A percentile compares a stretch with the other conserved stretches of the same genome.
Evolutionary conservation across 92 coral and sea anemone genomes (phyloP).

Genomic region (Paramuricea clavata): DNA sequence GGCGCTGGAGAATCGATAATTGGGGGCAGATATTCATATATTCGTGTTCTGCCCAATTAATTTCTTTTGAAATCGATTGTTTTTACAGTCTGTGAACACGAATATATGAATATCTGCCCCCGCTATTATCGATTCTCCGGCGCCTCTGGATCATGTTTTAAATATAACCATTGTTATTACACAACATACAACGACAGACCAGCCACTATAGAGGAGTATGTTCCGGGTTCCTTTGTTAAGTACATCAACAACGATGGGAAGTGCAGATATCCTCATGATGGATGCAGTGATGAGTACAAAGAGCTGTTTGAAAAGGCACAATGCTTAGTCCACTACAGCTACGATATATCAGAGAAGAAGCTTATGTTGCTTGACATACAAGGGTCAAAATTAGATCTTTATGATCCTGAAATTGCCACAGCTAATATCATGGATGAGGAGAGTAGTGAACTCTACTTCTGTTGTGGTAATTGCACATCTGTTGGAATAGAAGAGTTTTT

Average conservation of each 20-base stretch:
- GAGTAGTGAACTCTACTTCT: constrained; percentile 9
- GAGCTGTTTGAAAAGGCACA: constrained; percentile 55
- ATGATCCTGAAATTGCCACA: constrained; percentile 61
- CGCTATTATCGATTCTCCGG: too few relatives aligned
- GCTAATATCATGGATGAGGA: not conserved
- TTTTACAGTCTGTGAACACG: too few relatives aligned
- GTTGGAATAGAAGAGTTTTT: not conserved
- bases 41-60: too few relatives aligned
- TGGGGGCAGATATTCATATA: too few relatives aligned
- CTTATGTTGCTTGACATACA: constrained; percentile 52
- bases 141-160: too few relatives aligned
- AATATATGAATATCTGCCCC: too few relatives aligned
- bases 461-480: constrained; percentile 40
- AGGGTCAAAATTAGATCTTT: constrained; percentile 42
- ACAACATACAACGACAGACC: constrained; percentile 41
- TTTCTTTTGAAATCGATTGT: too few relatives aligned
- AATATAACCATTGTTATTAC: constrained; percentile 49
- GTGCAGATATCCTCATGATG: constrained; percentile 22
- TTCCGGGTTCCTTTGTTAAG: constrained; percentile 47
- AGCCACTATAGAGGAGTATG: constrained; percentile 44
- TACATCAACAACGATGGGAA: constrained; percentile 45
- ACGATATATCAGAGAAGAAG: constrained; percentile 11
- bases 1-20: too few relatives aligned
- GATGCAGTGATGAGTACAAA: not conserved
- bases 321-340: constrained; percentile 36